Evolutionary conservation across 2,888 invertebrate species (phyloP).

Genomic region (Phengaris alcon): DNA sequence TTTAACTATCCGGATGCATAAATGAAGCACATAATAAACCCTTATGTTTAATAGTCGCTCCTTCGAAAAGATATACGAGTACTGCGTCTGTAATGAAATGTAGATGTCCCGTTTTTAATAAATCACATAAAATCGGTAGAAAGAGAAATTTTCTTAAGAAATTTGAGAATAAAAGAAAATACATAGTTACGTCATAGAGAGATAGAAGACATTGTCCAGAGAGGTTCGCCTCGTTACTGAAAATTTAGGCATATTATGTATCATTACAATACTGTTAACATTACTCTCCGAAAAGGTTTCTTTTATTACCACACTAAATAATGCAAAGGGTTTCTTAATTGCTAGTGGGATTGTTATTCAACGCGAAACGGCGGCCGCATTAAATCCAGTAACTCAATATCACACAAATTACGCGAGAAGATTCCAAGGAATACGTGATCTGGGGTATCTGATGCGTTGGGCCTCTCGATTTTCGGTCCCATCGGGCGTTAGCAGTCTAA

Average conservation of each 20-base stretch:
- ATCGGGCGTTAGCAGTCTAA: conserved; percentile 21
- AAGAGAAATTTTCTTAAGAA: background rate
- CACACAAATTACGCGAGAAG: conserved; percentile 43
- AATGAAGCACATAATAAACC: conserved; percentile 5
- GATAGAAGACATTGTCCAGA: background rate
- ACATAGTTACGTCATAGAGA: background rate
- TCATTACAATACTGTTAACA: no score
- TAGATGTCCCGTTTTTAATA: conserved; percentile 1
- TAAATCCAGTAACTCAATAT: conserved; percentile 38
- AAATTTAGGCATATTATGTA: background rate
- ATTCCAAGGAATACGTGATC: conserved; percentile 48
- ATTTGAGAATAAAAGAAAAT: background rate
- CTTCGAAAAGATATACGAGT: background rate
- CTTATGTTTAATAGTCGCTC: background rate
- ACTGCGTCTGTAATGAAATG: background rate
- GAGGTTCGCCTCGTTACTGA: background rate
- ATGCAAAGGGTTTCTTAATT: conserved; percentile 5
- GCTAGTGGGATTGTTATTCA: conserved; percentile 24
- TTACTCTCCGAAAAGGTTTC: background rate
- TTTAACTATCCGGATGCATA: background rate
- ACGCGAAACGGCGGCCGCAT: conserved; percentile 7
- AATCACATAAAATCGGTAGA: background rate
- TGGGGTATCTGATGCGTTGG: conserved; percentile 47
- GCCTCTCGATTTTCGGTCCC: conserved; percentile 52
- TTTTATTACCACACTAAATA: conserved; percentile 9